These are phyloP conservation scores for Hyperopisus bebe DNA, from an alignment of 2,113 vertebrate species.

Conservation along the genomic window DNA sequence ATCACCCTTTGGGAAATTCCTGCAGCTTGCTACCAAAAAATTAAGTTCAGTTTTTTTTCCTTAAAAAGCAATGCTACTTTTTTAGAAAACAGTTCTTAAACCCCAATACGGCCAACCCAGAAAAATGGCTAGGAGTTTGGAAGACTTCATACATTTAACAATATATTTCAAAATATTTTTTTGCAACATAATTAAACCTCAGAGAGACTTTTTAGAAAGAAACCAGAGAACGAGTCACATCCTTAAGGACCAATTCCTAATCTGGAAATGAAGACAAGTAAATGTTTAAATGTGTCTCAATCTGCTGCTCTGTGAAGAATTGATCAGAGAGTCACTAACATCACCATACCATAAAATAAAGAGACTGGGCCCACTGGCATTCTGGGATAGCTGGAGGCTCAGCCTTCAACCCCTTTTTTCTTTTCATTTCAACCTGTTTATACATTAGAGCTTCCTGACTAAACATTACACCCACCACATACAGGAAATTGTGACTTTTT, in stretches of 20 bases:
- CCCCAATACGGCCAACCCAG: not conserved
- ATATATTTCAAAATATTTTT: not conserved
- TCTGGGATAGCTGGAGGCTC: conserved; percentile 10
- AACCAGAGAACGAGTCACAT: not conserved
- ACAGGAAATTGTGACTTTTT: not conserved
- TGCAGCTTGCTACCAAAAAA: not conserved
- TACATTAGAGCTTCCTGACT: not conserved
- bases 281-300: conserved; percentile 53
- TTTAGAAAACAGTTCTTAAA: not conserved
- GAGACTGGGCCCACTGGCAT: conserved; percentile 20
- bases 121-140: not conserved
- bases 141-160: not conserved
- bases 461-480: not conserved
- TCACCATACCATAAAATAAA: conserved; percentile 32
- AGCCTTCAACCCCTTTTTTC: conserved; percentile 17
- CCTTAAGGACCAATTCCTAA: conserved; percentile 32
- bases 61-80: not conserved
- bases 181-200: not conserved
- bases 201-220: not conserved
- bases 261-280: conserved; percentile 53
- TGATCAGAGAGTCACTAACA: conserved; percentile 44
- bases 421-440: not conserved
- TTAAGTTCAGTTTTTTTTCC: not conserved
- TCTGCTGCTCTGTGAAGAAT: conserved; percentile 38
- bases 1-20: not conserved